These are phyloP conservation scores for Phyllostomus discolor DNA, from an alignment of 2,113 vertebrate species.

Conservation along the genomic window DNA sequence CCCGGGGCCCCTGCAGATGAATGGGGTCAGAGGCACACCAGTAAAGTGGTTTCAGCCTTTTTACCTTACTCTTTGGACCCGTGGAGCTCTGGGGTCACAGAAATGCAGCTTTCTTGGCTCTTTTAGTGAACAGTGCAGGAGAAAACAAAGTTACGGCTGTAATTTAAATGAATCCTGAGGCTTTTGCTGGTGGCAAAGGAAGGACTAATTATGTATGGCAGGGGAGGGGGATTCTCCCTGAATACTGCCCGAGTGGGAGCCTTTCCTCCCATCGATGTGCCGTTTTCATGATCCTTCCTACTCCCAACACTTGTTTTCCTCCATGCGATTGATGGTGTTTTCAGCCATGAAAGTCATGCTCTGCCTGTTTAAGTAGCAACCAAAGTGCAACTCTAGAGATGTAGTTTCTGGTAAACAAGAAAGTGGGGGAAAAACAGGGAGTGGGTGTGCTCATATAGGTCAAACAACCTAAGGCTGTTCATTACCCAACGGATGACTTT, in stretches of 20 bases:
- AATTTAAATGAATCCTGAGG: background rate
- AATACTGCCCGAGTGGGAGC: background rate
- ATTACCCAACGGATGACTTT: background rate
- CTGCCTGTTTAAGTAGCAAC: background rate
- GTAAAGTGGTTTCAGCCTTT: background rate
- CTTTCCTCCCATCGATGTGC: background rate
- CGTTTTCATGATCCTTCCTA: background rate
- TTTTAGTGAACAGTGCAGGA: background rate
- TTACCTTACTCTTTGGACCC: background rate
- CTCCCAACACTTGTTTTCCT: background rate
- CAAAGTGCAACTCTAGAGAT: background rate
- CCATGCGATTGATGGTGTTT: background rate
- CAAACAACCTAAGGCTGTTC: background rate
- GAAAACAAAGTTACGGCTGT: background rate
- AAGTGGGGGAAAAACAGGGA: background rate
- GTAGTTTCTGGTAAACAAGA: background rate
- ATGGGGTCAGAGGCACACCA: background rate
- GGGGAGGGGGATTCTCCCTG: background rate
- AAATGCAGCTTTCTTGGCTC: background rate
- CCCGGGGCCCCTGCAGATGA: background rate
- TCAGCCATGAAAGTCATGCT: background rate
- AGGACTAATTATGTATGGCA: background rate
- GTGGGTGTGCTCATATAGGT: background rate
- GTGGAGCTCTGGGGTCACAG: background rate
- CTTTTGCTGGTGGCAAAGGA: background rate